phyloP scores from a whole-genome alignment of 2,113 vertebrate genomes.

The Crypturellus undulatus region DNA sequence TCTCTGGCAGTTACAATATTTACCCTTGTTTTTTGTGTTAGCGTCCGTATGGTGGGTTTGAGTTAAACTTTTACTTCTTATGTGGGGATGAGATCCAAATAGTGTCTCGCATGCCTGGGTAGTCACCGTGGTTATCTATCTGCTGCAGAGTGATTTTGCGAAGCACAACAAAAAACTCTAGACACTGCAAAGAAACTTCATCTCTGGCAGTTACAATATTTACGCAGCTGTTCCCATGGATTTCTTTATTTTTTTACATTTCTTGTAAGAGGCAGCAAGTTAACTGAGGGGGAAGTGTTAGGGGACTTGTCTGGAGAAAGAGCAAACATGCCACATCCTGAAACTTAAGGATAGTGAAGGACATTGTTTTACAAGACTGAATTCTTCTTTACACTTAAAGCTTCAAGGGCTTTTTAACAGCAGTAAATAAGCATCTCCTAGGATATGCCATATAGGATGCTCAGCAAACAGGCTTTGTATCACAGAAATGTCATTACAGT shows the following conservation, averaged over 20 bases:
- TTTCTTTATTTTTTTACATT: not conserved
- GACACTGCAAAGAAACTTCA: slow-evolving; percentile 18
- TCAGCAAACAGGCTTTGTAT: not conserved
- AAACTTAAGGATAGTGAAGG: not conserved
- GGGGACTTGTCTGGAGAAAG: not conserved
- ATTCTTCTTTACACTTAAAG: not conserved
- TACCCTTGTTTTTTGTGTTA: not conserved
- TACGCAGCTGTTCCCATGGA: slow-evolving; percentile 59
- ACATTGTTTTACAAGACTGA: not conserved
- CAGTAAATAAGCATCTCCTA: not conserved
- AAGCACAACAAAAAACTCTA: slow-evolving; percentile 5
- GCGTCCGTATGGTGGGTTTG: not conserved
- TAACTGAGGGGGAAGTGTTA: not conserved
- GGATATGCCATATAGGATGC: not conserved
- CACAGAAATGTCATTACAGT: not conserved
- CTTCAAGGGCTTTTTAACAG: not conserved
- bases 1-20: slow-evolving; percentile 39
- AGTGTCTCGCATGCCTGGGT: not conserved
- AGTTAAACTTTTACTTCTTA: not conserved
- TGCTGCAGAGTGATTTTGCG: not conserved
- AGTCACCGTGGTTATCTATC: not conserved
- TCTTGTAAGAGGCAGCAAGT: not conserved
- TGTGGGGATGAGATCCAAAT: not conserved
- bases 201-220: slow-evolving; percentile 39
- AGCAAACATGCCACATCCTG: not conserved